Base-by-base conservation (phyloP, 2,888 invertebrate species). In the Phytoseiulus persimilis region DNA sequence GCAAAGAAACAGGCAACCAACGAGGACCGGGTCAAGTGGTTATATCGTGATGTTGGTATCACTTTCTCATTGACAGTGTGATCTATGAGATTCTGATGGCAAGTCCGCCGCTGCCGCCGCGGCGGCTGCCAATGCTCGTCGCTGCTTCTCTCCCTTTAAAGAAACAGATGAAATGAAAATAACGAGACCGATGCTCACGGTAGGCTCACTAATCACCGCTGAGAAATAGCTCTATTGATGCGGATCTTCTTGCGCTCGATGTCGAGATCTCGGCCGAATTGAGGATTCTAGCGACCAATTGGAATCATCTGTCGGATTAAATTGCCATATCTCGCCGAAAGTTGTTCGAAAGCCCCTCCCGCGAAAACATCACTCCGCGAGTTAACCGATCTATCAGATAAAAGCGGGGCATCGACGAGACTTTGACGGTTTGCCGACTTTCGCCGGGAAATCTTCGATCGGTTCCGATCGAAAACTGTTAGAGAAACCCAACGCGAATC, bases 41-140 rank as follows among this genome's bases (percentile, higher is more conserved):
- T 65, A 65, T 18, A 65, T 65, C 65, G 65, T 65, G 65, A 65
- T 65, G 65, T 65, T 65, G 65, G 65, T 65, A 65, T 65, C 65
- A 65, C 65, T 65, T 65, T 65, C 65, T 65, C 65, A 65, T 65
- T 65, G 65, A 65, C 65, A 65, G 65, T 65, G 65, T 65, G 65
- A 65, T 65, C 65, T 65, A 65, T 65, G 65, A 65, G 65, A 65
- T 65, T 65, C 65, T 65, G 65, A 65, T 65, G 65, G 65, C 65
- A 65, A 65, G 65, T 65, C 65, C 18, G 65, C 65, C 1, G 65
- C 65, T 18, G 65, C 65, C 18, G 18, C 65, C 1, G 65, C 65
- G 65, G 65, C 65, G 5, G 65, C 65, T 23, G 18, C 5, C 18
- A 23, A 6, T 18, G 9, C 9, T 18, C 18, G 65, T 23, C 18